Base-by-base conservation (phyloP, 2,888 invertebrate genomes). In the Bombyx huttoni region DNA sequence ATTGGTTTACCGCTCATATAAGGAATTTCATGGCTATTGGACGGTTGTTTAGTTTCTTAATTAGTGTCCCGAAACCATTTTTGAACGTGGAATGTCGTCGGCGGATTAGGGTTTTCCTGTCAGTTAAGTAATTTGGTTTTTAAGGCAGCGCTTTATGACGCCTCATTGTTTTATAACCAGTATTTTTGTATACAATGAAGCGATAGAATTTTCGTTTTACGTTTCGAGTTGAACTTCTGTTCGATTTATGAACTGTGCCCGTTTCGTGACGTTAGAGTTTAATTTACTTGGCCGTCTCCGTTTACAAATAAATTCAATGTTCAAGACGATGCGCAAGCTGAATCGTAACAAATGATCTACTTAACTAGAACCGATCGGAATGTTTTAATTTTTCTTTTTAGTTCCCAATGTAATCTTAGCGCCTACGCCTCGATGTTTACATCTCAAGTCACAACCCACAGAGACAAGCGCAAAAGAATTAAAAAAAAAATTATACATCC, bases 21-120 rank as follows among this genome's bases (percentile, higher is more conserved):
- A 80, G 83, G 81, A 83, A 83, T 86, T 86, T 81, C 81, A 81
- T 83, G 76, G 81, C 75, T 78, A 78, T 84, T 78, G 75, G 75
- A 62, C 56, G 68, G 73, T 75, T 83, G 78, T 81, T 85, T 82
- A 78, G 74, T 68, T 70, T 74, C 73, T 78, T 87, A 85, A 86
- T 87, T 87, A 85, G 83, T 77, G 65, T 65, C 72, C 67, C 58
- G 60, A 67, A 65, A 64, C 63, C 65, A 62, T 72, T 75, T 68
- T 74, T 63, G 58, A 68, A 70, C 72, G 62, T 69, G 75, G 73
- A 72, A 74, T 74, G 65, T 65, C 62, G 66, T 63, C 56, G 62
- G 54, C 58, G 58, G 74, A 75, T 79, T 74, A 76, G 69, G 62
- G 60, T 53, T 70, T 75, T 70, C 69, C 69, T 68, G 67, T 68